Base-by-base conservation (phyloP, 2,888 invertebrate species). In the Trissonchulus latispiculum region DNA sequence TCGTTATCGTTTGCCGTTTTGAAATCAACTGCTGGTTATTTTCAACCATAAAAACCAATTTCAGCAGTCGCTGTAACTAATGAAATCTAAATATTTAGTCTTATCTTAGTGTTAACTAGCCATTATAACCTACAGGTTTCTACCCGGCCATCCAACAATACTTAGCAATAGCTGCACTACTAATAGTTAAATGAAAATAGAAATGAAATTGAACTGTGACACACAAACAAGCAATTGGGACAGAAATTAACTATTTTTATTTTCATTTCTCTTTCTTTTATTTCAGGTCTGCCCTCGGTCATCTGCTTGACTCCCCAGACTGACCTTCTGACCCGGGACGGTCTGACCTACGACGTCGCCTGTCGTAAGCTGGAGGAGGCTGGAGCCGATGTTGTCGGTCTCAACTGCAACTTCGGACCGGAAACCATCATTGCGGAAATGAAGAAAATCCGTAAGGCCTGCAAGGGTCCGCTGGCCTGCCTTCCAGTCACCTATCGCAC, bases 381-480 rank as follows among this genome's bases (percentile, higher is more conserved):
- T 29, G 82, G 82, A 0, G 82, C 82, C 1, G 80, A 77, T 36
- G 82, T 82, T 18, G 81, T 82, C 0, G 82, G 82, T 0, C 71
- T 83, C 1, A 83, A 83, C 74, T 83, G 81, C 77, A 77, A 76
- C 35, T 67, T 79, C 36, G 83, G 83, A 29, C 83, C 82, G 2
- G 37, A 33, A 0, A 77, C 79, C 35, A 81, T 80, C 78, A 32
- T 81, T n/a, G 80, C 80, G 15, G 72, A 80, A 1, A 69, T 82
- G 8, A 76, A 75, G 37, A 77, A 81, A 23, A 77, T 80, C 32
- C 74, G 77, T 28, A 75, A 79, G 75, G 78, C 75, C 18, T 81
- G 80, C 75, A 80, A 82, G 78, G 80, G 78, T 23, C 80, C 79
- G 1, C 73, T 81, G 8, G 80, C 80, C 18, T 78, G 78, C 1